phyloP scores from a whole-genome alignment of 1,140 invertebrate genomes.

The Uloborus diversus region DNA sequence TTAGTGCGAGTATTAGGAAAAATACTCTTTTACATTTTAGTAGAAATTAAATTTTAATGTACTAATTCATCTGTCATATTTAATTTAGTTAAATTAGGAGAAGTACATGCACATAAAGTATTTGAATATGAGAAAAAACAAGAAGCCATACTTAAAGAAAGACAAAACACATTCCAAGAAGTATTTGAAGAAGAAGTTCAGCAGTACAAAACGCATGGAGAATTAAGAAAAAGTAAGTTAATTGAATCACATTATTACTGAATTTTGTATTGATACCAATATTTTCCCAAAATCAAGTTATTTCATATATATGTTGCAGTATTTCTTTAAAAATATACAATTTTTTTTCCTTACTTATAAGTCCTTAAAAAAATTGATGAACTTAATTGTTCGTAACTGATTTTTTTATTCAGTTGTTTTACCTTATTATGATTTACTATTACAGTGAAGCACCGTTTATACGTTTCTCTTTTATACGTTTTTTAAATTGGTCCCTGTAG shows the following conservation, averaged over 20 bases:
- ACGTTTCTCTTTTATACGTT: too few relatives aligned
- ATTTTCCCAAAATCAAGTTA: background rate
- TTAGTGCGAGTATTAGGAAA: too few relatives aligned
- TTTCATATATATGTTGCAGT: too few relatives aligned
- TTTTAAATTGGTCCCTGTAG: too few relatives aligned
- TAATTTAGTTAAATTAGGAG: slow-evolving; percentile 69
- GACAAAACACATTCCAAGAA: slow-evolving; percentile 74
- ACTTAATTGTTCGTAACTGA: background rate
- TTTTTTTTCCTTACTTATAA: background rate
- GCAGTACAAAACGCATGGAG: slow-evolving; percentile 72
- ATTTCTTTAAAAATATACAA: background rate
- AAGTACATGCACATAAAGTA: slow-evolving; percentile 71
- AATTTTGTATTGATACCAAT: background rate
- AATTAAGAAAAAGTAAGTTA: slow-evolving; percentile 29
- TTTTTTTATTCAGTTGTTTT: too few relatives aligned
- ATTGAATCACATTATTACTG: background rate
- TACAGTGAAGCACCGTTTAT: too few relatives aligned
- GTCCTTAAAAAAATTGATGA: background rate
- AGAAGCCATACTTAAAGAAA: slow-evolving; percentile 71
- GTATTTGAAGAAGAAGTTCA: slow-evolving; percentile 75
- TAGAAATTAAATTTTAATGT: too few relatives aligned
- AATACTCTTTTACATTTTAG: too few relatives aligned
- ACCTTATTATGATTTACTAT: background rate
- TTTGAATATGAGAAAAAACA: slow-evolving; percentile 70
- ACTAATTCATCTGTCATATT: too few relatives aligned